A percentile compares a stretch with the other conserved stretches of the same genome.
These are phyloP conservation scores for Myzus persicae DNA, from an alignment of 1,140 invertebrate species.

Conservation along the genomic window DNA sequence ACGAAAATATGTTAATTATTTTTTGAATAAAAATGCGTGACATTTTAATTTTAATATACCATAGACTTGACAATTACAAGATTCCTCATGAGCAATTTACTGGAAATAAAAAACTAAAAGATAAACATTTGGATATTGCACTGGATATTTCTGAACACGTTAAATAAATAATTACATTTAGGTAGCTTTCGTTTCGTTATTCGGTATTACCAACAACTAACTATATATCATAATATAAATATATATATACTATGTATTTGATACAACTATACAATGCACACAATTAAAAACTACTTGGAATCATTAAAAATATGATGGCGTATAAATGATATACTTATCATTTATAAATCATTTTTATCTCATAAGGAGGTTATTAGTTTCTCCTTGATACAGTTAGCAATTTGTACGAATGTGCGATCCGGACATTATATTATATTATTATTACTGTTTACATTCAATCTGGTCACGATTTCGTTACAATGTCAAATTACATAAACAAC, in stretches of 20 bases:
- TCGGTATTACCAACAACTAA: too few relatives aligned
- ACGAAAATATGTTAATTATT: too few relatives aligned
- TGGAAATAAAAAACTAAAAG: too few relatives aligned
- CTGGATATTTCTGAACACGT: too few relatives aligned
- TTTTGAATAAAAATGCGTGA: too few relatives aligned
- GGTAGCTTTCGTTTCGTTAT: not conserved
- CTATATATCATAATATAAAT: not conserved
- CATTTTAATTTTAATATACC: too few relatives aligned
- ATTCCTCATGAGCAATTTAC: not conserved
- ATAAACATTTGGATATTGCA: too few relatives aligned
- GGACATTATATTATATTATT: slow-evolving; percentile 16
- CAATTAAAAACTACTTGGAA: not conserved
- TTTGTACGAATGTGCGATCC: not conserved
- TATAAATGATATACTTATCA: slow-evolving; percentile 13
- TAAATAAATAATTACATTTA: too few relatives aligned
- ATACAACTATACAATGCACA: not conserved
- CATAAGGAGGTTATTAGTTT: slow-evolving; percentile 25
- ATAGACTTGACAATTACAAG: too few relatives aligned
- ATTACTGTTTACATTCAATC: not conserved
- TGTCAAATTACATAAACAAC: slow-evolving; percentile 26
- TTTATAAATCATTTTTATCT: slow-evolving; percentile 26
- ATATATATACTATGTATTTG: not conserved
- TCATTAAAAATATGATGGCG: not conserved
- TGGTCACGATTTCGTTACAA: not conserved
- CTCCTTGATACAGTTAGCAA: slow-evolving; percentile 30